Percentiles rank a stretch among this genome's conserved stretches.
phyloP scores from a whole-genome alignment of 2,797 vertebrate genomes.

The Threskiornis aethiopicus region DNA sequence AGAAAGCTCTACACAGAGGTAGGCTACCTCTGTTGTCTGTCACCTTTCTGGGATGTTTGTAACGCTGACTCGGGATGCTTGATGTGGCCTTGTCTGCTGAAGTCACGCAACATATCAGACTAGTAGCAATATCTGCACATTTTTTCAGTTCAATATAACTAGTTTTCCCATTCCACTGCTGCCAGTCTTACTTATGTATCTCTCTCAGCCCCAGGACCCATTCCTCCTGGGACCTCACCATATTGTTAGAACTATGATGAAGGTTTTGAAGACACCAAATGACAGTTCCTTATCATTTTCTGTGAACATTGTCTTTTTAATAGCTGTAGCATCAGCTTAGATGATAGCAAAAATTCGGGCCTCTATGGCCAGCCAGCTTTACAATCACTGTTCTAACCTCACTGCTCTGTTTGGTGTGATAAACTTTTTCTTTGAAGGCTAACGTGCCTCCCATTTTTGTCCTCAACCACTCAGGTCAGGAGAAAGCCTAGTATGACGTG shows the following conservation, averaged over 20 bases:
- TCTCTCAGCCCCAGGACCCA: background rate
- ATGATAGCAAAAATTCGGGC: background rate
- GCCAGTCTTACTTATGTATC: accelerated
- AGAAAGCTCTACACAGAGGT: background rate
- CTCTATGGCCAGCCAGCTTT: background rate
- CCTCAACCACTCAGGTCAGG: background rate
- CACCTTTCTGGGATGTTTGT: background rate
- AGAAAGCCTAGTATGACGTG: background rate
- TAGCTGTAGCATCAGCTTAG: background rate
- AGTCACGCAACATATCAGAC: accelerated
- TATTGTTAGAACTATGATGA: background rate
- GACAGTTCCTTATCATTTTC: background rate
- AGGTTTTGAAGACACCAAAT: background rate
- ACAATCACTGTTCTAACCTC: background rate
- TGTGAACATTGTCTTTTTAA: background rate
- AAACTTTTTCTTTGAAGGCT: background rate
- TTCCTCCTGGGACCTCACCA: background rate
- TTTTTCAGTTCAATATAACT: background rate
- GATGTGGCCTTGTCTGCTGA: background rate
- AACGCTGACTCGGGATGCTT: background rate
- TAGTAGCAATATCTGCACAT: accelerated
- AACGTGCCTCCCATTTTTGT: background rate
- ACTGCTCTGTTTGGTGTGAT: background rate
- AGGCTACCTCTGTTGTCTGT: background rate
- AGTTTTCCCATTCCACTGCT: background rate